phyloP scores from a whole-genome alignment of 2,888 invertebrate species.

The Cantharis rufa region DNA sequence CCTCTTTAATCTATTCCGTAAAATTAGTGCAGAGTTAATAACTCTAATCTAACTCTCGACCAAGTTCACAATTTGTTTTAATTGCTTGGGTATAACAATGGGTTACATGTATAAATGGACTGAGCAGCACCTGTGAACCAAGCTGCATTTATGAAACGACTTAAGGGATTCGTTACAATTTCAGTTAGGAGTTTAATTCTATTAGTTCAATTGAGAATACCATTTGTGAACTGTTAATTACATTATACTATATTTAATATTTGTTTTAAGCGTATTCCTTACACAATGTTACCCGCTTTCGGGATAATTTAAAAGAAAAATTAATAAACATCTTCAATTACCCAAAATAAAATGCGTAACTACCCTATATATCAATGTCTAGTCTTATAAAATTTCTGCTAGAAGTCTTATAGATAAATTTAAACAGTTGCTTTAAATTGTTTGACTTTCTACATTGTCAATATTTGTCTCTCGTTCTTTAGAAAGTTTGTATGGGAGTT shows the following conservation, averaged over 20 bases:
- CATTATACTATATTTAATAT: neutral
- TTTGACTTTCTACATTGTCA: neutral
- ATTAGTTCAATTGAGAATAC: neutral
- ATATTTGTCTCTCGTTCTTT: neutral
- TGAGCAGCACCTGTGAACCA: neutral
- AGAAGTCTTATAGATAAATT: neutral
- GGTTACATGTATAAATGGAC: neutral
- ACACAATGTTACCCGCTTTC: neutral
- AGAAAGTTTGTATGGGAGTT: neutral
- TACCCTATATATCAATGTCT: neutral
- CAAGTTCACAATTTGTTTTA: neutral
- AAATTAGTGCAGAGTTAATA: neutral
- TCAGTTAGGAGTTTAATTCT: neutral
- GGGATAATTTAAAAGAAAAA: neutral
- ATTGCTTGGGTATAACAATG: neutral
- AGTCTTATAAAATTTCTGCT: neutral
- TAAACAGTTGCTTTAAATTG: neutral
- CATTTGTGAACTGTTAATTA: neutral
- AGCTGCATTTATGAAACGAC: neutral
- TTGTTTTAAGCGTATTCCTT: neutral
- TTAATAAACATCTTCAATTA: neutral
- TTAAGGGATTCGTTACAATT: neutral
- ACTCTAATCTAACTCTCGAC: neutral
- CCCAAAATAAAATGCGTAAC: neutral
- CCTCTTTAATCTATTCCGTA: neutral